Evolutionary conservation across 2,797 vertebrate genomes (phyloP).

Genomic region (Anas bernieri): DNA sequence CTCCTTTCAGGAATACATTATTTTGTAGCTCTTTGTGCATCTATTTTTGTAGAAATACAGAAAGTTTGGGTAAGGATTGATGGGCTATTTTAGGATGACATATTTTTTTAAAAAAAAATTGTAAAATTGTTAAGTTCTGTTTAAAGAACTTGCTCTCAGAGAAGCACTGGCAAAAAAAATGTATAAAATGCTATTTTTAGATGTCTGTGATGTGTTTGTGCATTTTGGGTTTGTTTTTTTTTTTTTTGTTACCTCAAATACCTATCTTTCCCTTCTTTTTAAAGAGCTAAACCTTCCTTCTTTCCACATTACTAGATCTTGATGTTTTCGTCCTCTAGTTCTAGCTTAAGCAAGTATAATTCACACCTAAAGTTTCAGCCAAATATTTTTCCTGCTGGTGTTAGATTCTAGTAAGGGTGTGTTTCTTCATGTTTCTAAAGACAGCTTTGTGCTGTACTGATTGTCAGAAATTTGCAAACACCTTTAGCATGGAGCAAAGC

Average conservation of each 20-base stretch:
- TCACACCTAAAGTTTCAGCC: conserved; percentile 39
- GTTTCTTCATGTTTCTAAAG: conserved; percentile 43
- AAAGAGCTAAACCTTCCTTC: conserved; percentile 55
- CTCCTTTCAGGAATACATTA: conserved; percentile 78
- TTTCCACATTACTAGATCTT: conserved; percentile 52
- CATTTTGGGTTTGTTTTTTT: conserved; percentile 55
- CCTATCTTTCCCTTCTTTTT: conserved; percentile 51
- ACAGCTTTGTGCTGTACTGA: conserved; percentile 10
- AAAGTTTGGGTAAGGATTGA: conserved; percentile 77
- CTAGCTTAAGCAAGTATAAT: conserved; percentile 57
- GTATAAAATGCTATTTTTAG: conserved; percentile 81
- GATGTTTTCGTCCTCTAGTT: conserved; percentile 57
- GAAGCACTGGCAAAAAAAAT: conserved; percentile 83
- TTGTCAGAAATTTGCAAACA: conserved; percentile 26
- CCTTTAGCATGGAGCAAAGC: conserved; percentile 12
- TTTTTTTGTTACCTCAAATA: conserved; percentile 77
- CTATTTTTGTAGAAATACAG: conserved; percentile 84
- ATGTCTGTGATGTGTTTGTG: conserved; percentile 81
- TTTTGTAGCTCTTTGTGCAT: conserved; percentile 78
- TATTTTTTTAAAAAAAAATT: conserved; percentile 80
- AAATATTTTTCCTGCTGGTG: conserved; percentile 18
- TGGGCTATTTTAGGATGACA: conserved; percentile 82
- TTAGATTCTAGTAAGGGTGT: conserved; percentile 18
- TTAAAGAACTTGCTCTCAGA: conserved; percentile 93
- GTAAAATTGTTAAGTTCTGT: conserved; percentile 90